Conservation (phyloP, 2,797 vertebrate species). For the Myotis findleyi region DNA sequence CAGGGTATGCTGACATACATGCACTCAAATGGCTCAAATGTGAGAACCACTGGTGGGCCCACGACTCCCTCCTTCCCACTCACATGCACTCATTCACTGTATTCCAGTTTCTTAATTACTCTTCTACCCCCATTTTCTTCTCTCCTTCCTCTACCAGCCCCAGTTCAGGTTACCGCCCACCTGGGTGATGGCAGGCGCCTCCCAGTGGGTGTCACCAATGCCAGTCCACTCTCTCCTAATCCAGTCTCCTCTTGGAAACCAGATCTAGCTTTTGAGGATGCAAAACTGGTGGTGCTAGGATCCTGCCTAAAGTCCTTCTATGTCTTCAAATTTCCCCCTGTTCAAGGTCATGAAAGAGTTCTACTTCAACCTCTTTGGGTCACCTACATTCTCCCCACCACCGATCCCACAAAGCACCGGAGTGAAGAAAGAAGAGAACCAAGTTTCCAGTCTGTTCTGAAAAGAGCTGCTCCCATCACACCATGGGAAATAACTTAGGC, state of each 20-base stretch:
- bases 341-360: background rate
- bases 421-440: background rate
- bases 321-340: background rate
- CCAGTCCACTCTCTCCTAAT: background rate
- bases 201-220: background rate
- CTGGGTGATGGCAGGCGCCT: background rate
- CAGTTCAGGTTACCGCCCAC: background rate
- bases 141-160: background rate
- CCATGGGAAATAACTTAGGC: background rate
- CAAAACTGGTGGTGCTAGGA: background rate
- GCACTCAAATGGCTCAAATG: rapidly evolving
- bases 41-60: background rate
- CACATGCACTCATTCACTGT: rapidly evolving
- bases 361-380: background rate
- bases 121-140: background rate
- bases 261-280: background rate
- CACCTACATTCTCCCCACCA: background rate
- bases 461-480: background rate
- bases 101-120: background rate
- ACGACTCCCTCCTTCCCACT: too few species aligned
- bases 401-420: background rate
- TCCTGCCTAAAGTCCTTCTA: background rate
- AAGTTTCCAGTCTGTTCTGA: background rate
- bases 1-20: rapidly evolving
- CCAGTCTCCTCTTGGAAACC: background rate